phyloP scores from a whole-genome alignment of 2,113 vertebrate genomes.

The Tachysurus fulvidraco region DNA sequence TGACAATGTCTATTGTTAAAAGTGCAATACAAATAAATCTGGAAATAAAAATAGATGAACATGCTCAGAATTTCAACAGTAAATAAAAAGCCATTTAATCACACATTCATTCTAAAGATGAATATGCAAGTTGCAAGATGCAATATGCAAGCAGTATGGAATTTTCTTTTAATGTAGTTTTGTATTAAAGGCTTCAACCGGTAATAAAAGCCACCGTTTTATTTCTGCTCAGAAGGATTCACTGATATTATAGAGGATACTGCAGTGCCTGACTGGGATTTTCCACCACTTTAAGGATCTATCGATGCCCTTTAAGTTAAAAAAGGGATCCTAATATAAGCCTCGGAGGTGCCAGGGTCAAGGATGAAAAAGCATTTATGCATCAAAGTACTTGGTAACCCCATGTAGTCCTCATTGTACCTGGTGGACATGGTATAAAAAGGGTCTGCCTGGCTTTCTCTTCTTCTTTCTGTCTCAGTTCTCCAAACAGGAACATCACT shows the following conservation, averaged over 20 bases:
- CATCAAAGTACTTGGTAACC: slow-evolving; percentile 37
- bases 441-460: background rate
- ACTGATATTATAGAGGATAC: background rate
- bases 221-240: background rate
- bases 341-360: slow-evolving; percentile 28
- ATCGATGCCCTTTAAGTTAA: slow-evolving; percentile 43
- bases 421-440: slow-evolving; percentile 37
- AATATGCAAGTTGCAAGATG: background rate
- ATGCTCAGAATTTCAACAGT: background rate
- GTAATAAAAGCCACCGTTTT: background rate
- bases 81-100: background rate
- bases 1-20: background rate
- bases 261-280: background rate
- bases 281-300: slow-evolving; percentile 31
- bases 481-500: background rate
- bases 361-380: slow-evolving; percentile 54
- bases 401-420: slow-evolving; percentile 35
- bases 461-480: background rate
- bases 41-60: background rate
- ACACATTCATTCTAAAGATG: background rate
- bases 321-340: slow-evolving; percentile 28
- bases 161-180: background rate
- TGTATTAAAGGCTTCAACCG: background rate
- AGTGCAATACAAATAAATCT: background rate
- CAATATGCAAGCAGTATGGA: background rate